These are phyloP conservation scores for Carabus problematicus DNA, from an alignment of 2,888 invertebrate species.

Conservation along the genomic window DNA sequence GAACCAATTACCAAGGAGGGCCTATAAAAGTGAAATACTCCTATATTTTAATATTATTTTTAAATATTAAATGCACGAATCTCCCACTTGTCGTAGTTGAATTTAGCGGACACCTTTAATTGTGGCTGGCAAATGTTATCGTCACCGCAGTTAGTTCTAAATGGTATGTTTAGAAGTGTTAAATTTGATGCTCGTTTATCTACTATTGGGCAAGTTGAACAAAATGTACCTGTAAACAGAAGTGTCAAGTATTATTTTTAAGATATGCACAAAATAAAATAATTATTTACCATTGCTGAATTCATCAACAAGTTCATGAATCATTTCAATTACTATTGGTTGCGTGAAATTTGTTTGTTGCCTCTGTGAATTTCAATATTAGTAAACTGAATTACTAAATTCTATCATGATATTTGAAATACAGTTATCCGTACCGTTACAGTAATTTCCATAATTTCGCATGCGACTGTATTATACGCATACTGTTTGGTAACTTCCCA, in stretches of 20 bases:
- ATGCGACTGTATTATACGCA: constrained; percentile 10
- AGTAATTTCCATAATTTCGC: constrained; percentile 14
- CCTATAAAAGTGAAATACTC: constrained; percentile 45
- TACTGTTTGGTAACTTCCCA: constrained; percentile 22
- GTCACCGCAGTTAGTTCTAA: constrained; percentile 63
- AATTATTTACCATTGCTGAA: constrained; percentile 32
- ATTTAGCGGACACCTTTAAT: constrained; percentile 58
- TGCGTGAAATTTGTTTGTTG: constrained; percentile 41
- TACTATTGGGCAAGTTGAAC: constrained; percentile 46
- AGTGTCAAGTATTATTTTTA: background rate
- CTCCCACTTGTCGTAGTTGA: constrained; percentile 53
- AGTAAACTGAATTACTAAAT: background rate
- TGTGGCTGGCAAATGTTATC: constrained; percentile 64
- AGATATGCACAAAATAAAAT: background rate
- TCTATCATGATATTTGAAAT: too few relatives aligned
- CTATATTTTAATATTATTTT: background rate
- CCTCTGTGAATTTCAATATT: constrained; percentile 15
- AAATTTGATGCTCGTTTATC: constrained; percentile 44
- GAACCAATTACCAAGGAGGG: constrained; percentile 52
- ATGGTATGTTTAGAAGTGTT: constrained; percentile 48
- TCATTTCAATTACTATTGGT: constrained; percentile 42
- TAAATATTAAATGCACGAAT: constrained; percentile 10
- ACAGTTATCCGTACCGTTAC: constrained; percentile 12
- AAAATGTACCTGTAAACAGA: constrained; percentile 36
- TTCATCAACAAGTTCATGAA: constrained; percentile 29